Conservation (phyloP, 2,888 invertebrate genomes). For the Cistogaster globosa region DNA sequence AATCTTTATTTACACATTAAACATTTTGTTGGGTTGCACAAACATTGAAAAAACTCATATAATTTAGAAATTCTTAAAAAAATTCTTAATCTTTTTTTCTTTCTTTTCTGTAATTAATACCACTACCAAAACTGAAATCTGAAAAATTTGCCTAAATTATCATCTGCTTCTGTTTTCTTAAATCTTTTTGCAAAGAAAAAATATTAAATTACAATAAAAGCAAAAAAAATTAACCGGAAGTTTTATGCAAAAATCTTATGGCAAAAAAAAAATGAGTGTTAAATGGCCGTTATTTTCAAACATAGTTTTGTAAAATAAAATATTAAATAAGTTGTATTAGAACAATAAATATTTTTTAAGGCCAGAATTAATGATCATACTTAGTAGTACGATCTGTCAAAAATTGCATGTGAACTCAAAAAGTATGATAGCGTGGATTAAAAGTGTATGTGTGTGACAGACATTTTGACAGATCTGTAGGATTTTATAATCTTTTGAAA, state of each 20-base stretch:
- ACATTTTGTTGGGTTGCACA: background rate
- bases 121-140: slow-evolving; percentile 25
- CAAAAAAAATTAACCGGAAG: slow-evolving; percentile 41
- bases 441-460: no score
- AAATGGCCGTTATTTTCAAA: slow-evolving; percentile 3
- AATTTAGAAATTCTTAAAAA: background rate
- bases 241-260: slow-evolving; percentile 21
- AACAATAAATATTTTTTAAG: no score
- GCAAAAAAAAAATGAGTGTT: background rate
- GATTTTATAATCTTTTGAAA: no score
- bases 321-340: no score
- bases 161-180: slow-evolving; percentile 1
- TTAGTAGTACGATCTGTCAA: no score
- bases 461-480: no score
- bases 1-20: background rate
- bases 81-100: background rate
- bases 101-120: slow-evolving; percentile 34
- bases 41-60: background rate
- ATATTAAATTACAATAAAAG: slow-evolving; percentile 44
- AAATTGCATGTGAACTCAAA: no score
- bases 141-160: slow-evolving; percentile 14
- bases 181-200: background rate
- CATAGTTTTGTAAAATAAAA: background rate
- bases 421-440: no score
- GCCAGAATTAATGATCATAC: no score